Percentiles rank a stretch among this genome's conserved stretches.
Evolutionary conservation across 1,140 invertebrate species (phyloP).

Genomic region (Venustaconcha ellipsiformis): DNA sequence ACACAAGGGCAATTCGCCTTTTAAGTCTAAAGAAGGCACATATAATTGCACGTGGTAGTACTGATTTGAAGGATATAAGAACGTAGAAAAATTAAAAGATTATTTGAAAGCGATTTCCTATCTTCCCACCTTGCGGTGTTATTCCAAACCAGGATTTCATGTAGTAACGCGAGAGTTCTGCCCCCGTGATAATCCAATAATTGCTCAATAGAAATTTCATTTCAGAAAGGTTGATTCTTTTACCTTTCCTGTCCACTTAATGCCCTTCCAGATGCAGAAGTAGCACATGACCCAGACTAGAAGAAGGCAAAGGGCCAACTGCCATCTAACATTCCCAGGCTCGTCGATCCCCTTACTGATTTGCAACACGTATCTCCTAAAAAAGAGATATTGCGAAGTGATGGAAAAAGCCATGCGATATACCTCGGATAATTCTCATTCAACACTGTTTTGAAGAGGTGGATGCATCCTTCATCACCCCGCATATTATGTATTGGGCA

Average conservation of each 20-base stretch:
- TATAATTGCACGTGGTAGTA: neutral
- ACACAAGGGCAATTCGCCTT: too few species aligned
- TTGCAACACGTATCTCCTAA: slow-evolving; percentile 51
- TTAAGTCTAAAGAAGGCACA: too few species aligned
- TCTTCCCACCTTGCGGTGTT: neutral
- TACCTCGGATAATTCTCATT: neutral
- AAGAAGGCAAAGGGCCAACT: slow-evolving; percentile 88
- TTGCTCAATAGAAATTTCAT: neutral
- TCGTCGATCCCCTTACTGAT: slow-evolving; percentile 81
- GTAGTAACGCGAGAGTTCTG: neutral
- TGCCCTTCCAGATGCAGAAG: slow-evolving; percentile 99
- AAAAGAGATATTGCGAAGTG: neutral
- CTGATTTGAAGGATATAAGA: neutral
- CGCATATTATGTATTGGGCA: neutral
- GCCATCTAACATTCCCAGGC: slow-evolving; percentile 90
- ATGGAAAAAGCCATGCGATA: neutral
- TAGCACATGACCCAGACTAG: slow-evolving; percentile 96
- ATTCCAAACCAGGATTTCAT: neutral
- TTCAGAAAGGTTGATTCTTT: neutral
- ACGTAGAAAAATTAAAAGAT: neutral
- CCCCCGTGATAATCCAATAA: neutral
- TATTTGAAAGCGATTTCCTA: neutral
- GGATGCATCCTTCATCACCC: neutral
- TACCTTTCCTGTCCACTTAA: slow-evolving; percentile 95
- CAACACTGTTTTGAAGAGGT: neutral